phyloP scores from a whole-genome alignment of 2,888 invertebrate genomes.

The Quadriops clusia region DNA sequence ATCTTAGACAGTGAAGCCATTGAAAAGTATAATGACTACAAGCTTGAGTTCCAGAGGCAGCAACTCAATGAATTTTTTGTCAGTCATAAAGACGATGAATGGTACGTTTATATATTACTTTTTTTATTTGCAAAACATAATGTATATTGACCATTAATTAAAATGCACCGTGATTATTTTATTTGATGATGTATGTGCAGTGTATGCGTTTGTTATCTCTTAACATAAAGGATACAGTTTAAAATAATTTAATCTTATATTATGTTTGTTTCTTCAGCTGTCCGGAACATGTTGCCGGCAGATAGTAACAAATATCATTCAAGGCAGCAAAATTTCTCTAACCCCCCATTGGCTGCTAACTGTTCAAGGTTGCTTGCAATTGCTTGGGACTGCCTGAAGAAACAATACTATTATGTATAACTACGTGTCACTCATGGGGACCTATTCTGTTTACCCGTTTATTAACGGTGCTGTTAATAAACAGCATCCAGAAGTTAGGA shows the following conservation, averaged over 20 bases:
- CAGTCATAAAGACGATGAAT: slow-evolving; percentile 99
- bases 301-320: no score
- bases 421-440: no score
- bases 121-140: slow-evolving; percentile 8
- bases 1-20: slow-evolving; percentile 96
- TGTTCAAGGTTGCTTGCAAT: no score
- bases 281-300: neutral
- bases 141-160: slow-evolving; percentile 5
- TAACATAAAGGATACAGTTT: no score
- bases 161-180: slow-evolving; percentile 9
- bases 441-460: no score
- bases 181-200: slow-evolving; percentile 13
- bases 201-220: no score
- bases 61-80: slow-evolving; percentile 98
- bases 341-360: no score
- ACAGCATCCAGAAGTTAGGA: no score
- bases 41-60: slow-evolving; percentile 89
- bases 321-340: no score
- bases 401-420: no score
- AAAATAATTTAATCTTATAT: neutral
- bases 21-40: slow-evolving; percentile 95
- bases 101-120: slow-evolving; percentile 52
- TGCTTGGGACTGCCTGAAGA: no score
- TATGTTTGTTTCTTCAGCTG: neutral
- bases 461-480: no score